Evolutionary conservation across 2,888 invertebrate species (phyloP).

Genomic region (Plemyria rubiginata): DNA sequence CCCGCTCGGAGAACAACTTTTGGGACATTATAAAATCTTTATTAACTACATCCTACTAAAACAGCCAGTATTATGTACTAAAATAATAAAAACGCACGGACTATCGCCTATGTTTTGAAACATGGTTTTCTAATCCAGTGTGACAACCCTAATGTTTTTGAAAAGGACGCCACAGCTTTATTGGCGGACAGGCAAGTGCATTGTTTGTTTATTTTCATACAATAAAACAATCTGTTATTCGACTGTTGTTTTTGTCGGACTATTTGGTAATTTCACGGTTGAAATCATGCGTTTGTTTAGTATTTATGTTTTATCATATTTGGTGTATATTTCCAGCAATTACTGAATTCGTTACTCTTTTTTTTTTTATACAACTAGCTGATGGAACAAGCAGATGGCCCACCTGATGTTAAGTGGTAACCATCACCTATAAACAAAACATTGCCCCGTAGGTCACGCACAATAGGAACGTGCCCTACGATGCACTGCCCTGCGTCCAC

Average conservation of each 20-base stretch:
- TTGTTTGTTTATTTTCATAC: slow-evolving; percentile 66
- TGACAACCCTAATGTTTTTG: slow-evolving; percentile 59
- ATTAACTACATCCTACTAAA: too few relatives aligned
- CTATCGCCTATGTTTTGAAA: background rate
- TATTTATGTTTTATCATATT: background rate
- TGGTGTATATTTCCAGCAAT: background rate
- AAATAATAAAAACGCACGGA: too few relatives aligned
- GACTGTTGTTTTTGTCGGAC: slow-evolving; percentile 42
- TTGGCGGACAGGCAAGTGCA: slow-evolving; percentile 44
- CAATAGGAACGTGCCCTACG: too few relatives aligned
- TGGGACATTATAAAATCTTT: too few relatives aligned
- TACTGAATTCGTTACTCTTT: slow-evolving; percentile 22
- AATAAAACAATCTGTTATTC: slow-evolving; percentile 66
- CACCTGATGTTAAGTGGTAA: too few relatives aligned
- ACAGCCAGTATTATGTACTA: too few relatives aligned
- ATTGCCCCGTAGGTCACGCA: too few relatives aligned
- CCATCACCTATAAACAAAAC: too few relatives aligned
- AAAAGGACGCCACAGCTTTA: slow-evolving; percentile 36
- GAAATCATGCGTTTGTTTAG: slow-evolving; percentile 16
- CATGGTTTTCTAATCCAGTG: background rate
- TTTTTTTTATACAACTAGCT: too few relatives aligned
- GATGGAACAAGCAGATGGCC: too few relatives aligned
- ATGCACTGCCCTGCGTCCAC: too few relatives aligned
- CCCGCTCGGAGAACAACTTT: too few relatives aligned
- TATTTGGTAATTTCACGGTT: slow-evolving; percentile 45